These are phyloP conservation scores for Pomacea maculata DNA, from an alignment of 1,140 invertebrate species.

Conservation along the genomic window DNA sequence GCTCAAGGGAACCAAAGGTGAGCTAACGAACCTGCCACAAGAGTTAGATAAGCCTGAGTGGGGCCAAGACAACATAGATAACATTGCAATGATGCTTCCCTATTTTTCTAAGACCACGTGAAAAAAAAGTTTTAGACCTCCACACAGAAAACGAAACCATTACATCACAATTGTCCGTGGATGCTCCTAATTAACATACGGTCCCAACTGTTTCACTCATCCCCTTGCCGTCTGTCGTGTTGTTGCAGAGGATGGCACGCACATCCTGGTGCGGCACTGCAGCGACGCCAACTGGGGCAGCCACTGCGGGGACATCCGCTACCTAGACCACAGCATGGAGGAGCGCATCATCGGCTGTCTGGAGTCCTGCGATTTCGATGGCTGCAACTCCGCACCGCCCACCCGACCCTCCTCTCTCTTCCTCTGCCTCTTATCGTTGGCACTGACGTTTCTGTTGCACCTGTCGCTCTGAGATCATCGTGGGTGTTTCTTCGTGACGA, in stretches of 20 bases:
- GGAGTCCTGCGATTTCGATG: slow-evolving; percentile 44
- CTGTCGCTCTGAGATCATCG: background rate
- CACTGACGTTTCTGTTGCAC: background rate
- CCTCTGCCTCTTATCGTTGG: background rate
- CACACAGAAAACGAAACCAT: no score
- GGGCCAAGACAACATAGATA: background rate
- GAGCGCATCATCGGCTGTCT: slow-evolving; percentile 47
- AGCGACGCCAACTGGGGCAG: slow-evolving; percentile 50
- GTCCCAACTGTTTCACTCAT: background rate
- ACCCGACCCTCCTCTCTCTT: background rate
- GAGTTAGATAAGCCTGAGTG: background rate
- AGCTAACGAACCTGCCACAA: slow-evolving; percentile 5
- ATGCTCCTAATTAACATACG: no score
- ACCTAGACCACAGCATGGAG: slow-evolving; percentile 25
- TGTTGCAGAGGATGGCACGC: slow-evolving; percentile 46
- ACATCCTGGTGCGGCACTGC: slow-evolving; percentile 48
- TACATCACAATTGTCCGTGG: no score
- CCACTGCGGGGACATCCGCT: slow-evolving; percentile 53
- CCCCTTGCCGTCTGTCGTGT: background rate
- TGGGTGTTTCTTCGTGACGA: background rate
- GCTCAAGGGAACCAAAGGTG: slow-evolving; percentile 50
- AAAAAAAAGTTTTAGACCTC: no score
- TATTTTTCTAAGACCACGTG: no score
- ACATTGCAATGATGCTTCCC: background rate
- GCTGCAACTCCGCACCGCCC: slow-evolving; percentile 39